Evolutionary conservation across 2,797 vertebrate species (phyloP), one percentile per base, ranked within the genome.

Genomic region (Pteronotus mesoamericanus): DNA sequence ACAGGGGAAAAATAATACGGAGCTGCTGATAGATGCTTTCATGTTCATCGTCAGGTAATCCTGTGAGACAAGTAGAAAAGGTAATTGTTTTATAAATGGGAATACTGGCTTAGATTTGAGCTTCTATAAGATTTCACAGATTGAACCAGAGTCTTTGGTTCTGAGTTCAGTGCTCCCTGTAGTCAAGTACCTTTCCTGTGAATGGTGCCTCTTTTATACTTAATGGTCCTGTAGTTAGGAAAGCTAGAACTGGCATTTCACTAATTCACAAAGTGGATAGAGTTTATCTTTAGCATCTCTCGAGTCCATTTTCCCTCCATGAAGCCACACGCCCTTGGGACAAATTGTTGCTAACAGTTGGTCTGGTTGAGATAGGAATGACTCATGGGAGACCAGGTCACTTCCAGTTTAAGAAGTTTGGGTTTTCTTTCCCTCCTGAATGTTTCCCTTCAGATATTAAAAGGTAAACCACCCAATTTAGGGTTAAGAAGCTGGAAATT

Each of bases 31-130:
- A 80, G 82, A 55, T 24, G 9, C 37, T 75, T 83, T 95, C 26
- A 32, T 83, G 46, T 39, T 94, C 55, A 21, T 89, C 77, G 77
- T 86, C 71, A 59, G 68, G 57, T 94, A 85, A 86, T 24, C 72
- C 29, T 29, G 37, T 34, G 24, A 66, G 51, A 48, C 93, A 80
- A 75, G 15, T 24, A 69, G 71, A 89, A 42, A 51, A 89, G 51
- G 87, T 94, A 5, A 93, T 94, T 84, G 48, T 91, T 94, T 93
- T 91, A 77, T 42, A 93, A 74, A 75, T 61, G 66, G 89, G 82
- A 66, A 95, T 94, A 79, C 46, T 69, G 82, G 51, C 18, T 68
- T 51, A 61, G 93, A 42, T 51, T 85, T 51, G 59, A 86, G 29
- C 75, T 86, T 74, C 66, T 37, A 2, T 10, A 71, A 57, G 71